These are phyloP conservation scores for Ophthalmotilapia sp. DNA, from an alignment of 2,113 vertebrate genomes.

Conservation along the genomic window DNA sequence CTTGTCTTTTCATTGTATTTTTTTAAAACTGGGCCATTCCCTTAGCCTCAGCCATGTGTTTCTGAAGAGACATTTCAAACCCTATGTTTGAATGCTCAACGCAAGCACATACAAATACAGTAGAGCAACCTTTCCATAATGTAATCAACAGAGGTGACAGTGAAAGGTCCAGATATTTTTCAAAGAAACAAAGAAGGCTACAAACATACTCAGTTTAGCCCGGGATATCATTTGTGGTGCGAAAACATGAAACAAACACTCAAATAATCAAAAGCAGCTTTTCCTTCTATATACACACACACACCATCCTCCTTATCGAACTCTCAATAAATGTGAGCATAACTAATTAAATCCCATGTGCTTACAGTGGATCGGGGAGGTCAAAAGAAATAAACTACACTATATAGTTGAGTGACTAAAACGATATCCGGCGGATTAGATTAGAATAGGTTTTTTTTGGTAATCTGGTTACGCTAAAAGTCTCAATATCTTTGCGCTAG, in stretches of 20 bases:
- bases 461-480: background rate
- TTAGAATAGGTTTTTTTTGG: background rate
- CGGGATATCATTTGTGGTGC: background rate
- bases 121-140: background rate
- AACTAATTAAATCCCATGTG: background rate
- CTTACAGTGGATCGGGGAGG: background rate
- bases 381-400: background rate
- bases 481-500: background rate
- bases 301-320: background rate
- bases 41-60: background rate
- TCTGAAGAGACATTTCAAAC: background rate
- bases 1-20: conserved; percentile 37
- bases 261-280: background rate
- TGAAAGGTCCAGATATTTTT: background rate
- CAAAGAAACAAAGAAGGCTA: background rate
- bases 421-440: background rate
- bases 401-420: background rate
- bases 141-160: background rate
- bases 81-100: background rate
- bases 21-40: background rate
- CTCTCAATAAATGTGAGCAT: background rate
- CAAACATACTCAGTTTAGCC: background rate
- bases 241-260: background rate
- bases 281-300: background rate
- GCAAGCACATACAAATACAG: background rate